Conservation (phyloP, 2,888 invertebrate genomes). For the Ommatoiulus sabulosus region DNA sequence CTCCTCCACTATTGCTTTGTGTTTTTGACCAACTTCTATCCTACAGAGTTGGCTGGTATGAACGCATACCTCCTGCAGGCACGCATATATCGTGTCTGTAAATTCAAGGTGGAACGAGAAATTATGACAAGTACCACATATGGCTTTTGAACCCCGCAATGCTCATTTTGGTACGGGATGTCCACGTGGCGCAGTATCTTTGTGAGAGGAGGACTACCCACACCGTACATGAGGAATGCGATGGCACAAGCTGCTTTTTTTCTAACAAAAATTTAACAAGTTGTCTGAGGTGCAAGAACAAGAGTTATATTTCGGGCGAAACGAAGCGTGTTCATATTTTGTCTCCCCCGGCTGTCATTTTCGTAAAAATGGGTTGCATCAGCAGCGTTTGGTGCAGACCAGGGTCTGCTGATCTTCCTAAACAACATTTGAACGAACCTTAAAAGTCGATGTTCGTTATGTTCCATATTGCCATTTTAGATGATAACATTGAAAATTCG, state of each 20-base stretch:
- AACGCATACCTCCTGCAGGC: not conserved
- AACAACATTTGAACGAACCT: too few species aligned
- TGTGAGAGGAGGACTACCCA: not conserved
- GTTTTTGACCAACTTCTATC: constrained; percentile 3
- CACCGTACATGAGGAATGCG: constrained; percentile 8
- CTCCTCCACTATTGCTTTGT: not conserved
- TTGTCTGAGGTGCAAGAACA: constrained; percentile 35
- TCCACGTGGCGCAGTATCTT: constrained; percentile 28
- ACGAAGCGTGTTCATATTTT: constrained; percentile 24
- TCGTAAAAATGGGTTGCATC: not conserved
- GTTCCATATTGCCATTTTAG: too few species aligned
- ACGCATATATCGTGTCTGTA: not conserved
- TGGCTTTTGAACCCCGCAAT: constrained; percentile 26
- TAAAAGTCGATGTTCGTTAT: too few species aligned
- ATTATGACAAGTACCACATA: constrained; percentile 30
- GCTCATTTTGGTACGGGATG: not conserved
- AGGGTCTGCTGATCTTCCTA: not conserved
- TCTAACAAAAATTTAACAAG: not conserved
- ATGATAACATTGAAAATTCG: too few species aligned
- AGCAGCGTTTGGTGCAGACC: not conserved
- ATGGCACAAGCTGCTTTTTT: constrained; percentile 2
- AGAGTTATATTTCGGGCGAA: constrained; percentile 7
- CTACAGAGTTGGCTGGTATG: constrained; percentile 6
- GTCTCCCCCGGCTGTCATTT: not conserved
- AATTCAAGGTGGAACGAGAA: constrained; percentile 36